phyloP scores from a whole-genome alignment of 23 tunicate genomes.

The Aplidium turbinatum region DNA sequence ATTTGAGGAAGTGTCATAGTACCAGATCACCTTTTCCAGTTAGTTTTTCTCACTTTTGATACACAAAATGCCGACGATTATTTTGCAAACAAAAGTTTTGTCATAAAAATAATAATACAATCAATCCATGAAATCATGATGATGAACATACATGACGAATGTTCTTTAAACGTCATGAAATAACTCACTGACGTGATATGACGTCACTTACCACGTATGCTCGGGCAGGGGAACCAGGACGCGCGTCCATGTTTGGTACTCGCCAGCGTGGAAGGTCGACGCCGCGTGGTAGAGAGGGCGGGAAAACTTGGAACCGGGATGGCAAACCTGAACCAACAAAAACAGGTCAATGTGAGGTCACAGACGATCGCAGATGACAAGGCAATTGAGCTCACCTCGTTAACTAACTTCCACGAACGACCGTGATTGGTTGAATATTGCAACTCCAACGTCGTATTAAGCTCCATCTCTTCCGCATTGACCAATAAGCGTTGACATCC shows the following conservation, averaged over 20 bases:
- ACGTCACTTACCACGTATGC: conserved; percentile 68
- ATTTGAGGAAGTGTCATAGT: too few relatives aligned
- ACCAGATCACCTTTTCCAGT: too few relatives aligned
- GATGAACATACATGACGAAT: too few relatives aligned
- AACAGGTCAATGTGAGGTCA: not conserved
- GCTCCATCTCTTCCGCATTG: conserved; percentile 2
- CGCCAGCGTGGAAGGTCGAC: conserved; percentile 47
- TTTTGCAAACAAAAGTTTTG: too few relatives aligned
- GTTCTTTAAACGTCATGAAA: too few relatives aligned
- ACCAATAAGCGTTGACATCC: conserved; percentile 37
- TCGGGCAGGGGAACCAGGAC: conserved; percentile 45
- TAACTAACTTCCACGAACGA: conserved; percentile 54
- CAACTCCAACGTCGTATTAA: conserved; percentile 23
- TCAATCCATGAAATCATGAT: too few relatives aligned
- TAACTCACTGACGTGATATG: too few relatives aligned
- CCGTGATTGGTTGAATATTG: conserved; percentile 79
- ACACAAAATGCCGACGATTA: too few relatives aligned
- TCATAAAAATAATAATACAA: too few relatives aligned
- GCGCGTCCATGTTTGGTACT: conserved; percentile 49
- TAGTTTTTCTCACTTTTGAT: too few relatives aligned
- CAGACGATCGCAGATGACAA: not conserved
- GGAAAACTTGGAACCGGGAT: conserved; percentile 37
- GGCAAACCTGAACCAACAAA: conserved; percentile 17
- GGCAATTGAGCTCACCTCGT: conserved; percentile 30
- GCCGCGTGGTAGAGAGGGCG: conserved; percentile 43